Evolutionary conservation across 2,797 vertebrate genomes (phyloP).

Genomic region (Poliocrania exsul): DNA sequence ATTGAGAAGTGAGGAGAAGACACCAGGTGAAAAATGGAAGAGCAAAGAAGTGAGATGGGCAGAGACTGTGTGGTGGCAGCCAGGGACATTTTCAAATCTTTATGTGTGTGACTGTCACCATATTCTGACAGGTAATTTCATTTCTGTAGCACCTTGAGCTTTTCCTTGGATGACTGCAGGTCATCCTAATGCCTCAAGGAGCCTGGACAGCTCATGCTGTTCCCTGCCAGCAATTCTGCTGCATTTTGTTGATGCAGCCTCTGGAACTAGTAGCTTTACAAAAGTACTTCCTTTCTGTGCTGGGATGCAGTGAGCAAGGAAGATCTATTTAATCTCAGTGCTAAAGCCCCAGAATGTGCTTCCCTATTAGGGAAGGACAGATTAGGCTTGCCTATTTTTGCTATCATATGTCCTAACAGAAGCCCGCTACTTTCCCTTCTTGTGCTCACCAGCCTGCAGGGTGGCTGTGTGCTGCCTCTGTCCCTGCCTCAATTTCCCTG

Average conservation of each 20-base stretch:
- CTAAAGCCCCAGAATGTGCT: neutral
- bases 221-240: neutral
- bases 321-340: neutral
- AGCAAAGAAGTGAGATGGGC: neutral
- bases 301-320: neutral
- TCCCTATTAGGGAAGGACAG: neutral
- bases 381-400: neutral
- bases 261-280: neutral
- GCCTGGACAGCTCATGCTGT: neutral
- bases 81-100: neutral
- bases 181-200: neutral
- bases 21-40: neutral
- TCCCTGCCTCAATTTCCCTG: neutral
- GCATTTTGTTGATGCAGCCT: neutral
- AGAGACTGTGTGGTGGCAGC: neutral
- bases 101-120: neutral
- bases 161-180: neutral
- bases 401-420: neutral
- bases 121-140: accelerated
- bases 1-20: neutral
- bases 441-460: neutral
- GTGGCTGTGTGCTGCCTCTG: neutral
- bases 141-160: neutral
- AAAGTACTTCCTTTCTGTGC: neutral
- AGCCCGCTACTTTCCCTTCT: accelerated